These are phyloP conservation scores for Pteronotus mesoamericanus DNA, from an alignment of 2,797 vertebrate species.

Conservation along the genomic window DNA sequence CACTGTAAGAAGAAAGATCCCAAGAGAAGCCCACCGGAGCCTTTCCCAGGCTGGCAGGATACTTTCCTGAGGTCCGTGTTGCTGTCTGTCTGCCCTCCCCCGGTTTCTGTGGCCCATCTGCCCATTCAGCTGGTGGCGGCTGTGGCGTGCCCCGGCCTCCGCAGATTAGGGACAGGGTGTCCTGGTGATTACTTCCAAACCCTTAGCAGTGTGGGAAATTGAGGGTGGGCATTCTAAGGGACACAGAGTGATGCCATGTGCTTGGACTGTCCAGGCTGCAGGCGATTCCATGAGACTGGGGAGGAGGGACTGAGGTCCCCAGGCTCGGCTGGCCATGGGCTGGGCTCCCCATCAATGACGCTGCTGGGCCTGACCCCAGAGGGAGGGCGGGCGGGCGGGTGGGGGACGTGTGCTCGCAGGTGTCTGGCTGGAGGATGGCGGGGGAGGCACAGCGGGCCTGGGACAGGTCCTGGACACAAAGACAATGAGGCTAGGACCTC, in stretches of 20 bases:
- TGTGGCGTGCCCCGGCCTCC: fast-evolving
- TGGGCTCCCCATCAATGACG: fast-evolving
- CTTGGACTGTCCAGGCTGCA: too few species aligned
- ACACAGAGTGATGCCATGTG: fast-evolving
- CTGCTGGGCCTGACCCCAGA: background rate
- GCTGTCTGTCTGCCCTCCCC: fast-evolving
- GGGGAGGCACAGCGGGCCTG: background rate
- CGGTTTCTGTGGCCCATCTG: fast-evolving
- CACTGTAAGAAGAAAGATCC: background rate
- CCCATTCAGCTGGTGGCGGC: fast-evolving
- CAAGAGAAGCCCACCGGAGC: fast-evolving
- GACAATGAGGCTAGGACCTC: fast-evolving
- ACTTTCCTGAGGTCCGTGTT: fast-evolving
- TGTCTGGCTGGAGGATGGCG: background rate
- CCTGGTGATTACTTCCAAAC: fast-evolving
- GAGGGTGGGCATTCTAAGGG: background rate
- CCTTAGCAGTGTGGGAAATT: background rate
- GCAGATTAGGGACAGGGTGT: fast-evolving
- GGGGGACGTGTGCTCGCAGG: background rate
- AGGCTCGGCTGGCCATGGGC: background rate
- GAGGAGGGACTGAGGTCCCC: too few species aligned
- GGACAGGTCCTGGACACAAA: background rate
- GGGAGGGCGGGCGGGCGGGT: fast-evolving
- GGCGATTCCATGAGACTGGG: fast-evolving
- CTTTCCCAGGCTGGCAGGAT: fast-evolving